Conservation (phyloP, 2,888 invertebrate genomes). For the Acanthococcus lagerstroemiae region DNA sequence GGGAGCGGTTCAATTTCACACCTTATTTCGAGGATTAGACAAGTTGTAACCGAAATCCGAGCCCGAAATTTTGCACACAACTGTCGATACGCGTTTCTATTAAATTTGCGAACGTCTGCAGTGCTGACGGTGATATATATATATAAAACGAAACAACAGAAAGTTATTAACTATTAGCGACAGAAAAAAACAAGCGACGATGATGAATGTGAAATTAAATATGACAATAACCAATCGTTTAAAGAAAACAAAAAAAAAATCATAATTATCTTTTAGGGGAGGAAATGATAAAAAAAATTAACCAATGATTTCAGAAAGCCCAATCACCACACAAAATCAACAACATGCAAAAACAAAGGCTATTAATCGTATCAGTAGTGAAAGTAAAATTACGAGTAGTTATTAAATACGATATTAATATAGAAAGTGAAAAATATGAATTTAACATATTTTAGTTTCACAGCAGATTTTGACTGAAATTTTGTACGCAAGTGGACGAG, state of each 20-base stretch:
- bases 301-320: slow-evolving; percentile 24
- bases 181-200: slow-evolving; percentile 29
- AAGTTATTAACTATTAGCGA: slow-evolving; percentile 27
- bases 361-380: neutral
- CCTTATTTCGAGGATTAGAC: neutral
- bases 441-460: too few relatives aligned
- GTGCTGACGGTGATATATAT: slow-evolving; percentile 18
- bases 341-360: slow-evolving; percentile 19
- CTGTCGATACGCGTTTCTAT: neutral
- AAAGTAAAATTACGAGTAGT: neutral
- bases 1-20: too few relatives aligned
- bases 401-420: slow-evolving; percentile 2
- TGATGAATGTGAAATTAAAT: slow-evolving; percentile 20
- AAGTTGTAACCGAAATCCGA: neutral
- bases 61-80: neutral
- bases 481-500: too few relatives aligned
- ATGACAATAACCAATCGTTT: slow-evolving; percentile 16
- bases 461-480: too few relatives aligned
- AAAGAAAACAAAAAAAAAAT: slow-evolving; percentile 6
- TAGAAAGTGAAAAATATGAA: too few relatives aligned
- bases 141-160: slow-evolving; percentile 11
- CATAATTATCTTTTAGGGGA: slow-evolving; percentile 7
- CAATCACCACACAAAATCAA: slow-evolving; percentile 28
- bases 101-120: slow-evolving; percentile 11
- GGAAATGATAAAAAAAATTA: neutral